A percentile compares a stretch with the other conserved stretches of the same genome.
These are phyloP conservation scores for Drosophila mayaguana DNA, from an alignment of 2,888 invertebrate species.

Conservation along the genomic window DNA sequence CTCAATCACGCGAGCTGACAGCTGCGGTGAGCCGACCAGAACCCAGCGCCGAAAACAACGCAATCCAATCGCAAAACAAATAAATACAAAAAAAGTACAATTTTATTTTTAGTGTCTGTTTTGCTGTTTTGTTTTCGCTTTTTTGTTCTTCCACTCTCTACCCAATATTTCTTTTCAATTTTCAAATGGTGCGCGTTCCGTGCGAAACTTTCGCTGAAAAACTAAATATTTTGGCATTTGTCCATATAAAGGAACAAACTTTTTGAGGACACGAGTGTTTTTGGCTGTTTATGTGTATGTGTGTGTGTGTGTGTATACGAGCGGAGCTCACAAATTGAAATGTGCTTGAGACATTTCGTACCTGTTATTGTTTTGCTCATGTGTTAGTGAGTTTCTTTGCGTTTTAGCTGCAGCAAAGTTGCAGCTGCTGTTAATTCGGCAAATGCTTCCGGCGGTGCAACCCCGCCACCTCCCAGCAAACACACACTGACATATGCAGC, in stretches of 20 bases:
- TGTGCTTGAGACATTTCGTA: constrained; percentile 73
- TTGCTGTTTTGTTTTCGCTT: constrained; percentile 16
- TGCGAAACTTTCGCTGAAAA: constrained; percentile 63
- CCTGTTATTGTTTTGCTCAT: constrained; percentile 70
- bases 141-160: constrained; percentile 1
- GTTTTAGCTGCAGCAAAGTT: constrained; percentile 66
- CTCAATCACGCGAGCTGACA: constrained; percentile 65
- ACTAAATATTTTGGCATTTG: constrained; percentile 78
- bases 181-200: constrained; percentile 37
- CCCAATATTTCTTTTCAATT: constrained; percentile 80
- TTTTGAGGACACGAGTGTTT: constrained; percentile 22
- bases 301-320: constrained; percentile 1
- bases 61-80: constrained; percentile 29
- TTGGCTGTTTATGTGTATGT: constrained; percentile 1
- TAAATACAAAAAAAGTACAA: constrained; percentile 14
- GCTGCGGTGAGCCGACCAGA: constrained; percentile 57
- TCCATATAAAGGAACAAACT: constrained; percentile 56
- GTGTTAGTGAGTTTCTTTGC: constrained; percentile 57
- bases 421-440: constrained; percentile 74
- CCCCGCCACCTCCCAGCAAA: neutral
- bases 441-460: constrained; percentile 51
- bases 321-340: constrained; percentile 66
- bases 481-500: constrained; percentile 5
- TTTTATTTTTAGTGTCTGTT: constrained; percentile 36
- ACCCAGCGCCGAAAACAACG: constrained; percentile 21